Evolutionary conservation across 2,113 vertebrate genomes (phyloP).

Genomic region (Apodemus speciosus): DNA sequence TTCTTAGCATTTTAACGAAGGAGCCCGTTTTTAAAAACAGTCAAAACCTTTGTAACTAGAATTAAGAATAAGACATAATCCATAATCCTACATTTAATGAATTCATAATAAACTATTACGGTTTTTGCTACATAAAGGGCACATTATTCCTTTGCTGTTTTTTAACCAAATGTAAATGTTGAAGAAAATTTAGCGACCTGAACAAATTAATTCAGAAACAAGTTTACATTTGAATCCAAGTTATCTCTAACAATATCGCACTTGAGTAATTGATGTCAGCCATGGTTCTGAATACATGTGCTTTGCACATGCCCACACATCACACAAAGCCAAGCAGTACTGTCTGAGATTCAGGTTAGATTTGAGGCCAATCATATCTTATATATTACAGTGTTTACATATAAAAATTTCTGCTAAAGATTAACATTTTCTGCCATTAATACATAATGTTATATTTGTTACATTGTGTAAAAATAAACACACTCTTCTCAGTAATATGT

Average conservation of each 20-base stretch:
- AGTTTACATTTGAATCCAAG: neutral
- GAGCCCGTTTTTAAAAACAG: conserved; percentile 87
- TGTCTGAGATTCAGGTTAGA: neutral
- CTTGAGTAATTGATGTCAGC: neutral
- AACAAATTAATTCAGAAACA: neutral
- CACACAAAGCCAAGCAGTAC: neutral
- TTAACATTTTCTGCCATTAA: neutral
- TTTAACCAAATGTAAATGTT: neutral
- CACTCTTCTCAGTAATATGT: neutral
- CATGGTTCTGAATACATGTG: neutral
- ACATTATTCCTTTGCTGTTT: conserved; percentile 59
- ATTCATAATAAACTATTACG: conserved; percentile 97
- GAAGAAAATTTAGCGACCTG: neutral
- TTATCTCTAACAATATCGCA: neutral
- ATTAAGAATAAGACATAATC: conserved; percentile 86
- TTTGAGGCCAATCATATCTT: neutral
- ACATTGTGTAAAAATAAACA: neutral
- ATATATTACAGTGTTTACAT: neutral
- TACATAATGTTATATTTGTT: neutral
- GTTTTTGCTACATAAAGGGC: conserved; percentile 88
- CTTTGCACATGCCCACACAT: too few species aligned
- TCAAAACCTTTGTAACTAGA: conserved; percentile 85
- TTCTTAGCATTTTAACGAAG: conserved; percentile 88
- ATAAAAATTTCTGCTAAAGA: neutral
- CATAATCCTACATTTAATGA: conserved; percentile 92